Evolutionary conservation across 2,888 invertebrate genomes (phyloP), one percentile per base, ranked within the genome.

Genomic region (Liposcelis brunnea): DNA sequence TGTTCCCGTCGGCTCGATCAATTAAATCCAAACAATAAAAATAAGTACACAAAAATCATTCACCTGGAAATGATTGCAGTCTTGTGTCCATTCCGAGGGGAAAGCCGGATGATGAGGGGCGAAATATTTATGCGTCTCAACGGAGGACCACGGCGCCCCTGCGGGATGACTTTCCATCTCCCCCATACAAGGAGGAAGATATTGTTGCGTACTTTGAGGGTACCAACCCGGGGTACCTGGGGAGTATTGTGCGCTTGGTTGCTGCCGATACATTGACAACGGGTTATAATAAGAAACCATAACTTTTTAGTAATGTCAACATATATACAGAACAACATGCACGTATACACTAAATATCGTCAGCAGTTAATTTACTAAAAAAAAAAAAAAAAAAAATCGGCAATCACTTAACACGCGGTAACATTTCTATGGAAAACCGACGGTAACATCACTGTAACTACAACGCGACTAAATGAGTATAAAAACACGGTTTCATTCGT

Each of bases 181-280:
- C 16, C 40, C 40, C 40, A 40, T 40, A 18, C 40, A 40, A 6
- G 40, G 7, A 7, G 21, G 40, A 18, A 19, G 21, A 12, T 40
- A 21, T 18, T 40, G 40, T 19, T 16, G 40, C 7, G 35, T 4
- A 6, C 6, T 14, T 21, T 40, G 40, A 6, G 15, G 40, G 19
- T 40, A 40, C 40, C 40, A 40, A 19, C 18, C 19, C 5, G 18
- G 19, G n/a, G 16, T 40, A 21, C 21, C 21, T 10, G 16, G 12
- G 7, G n/a, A n/a, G n/a, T 40, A 19, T 18, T 40, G 40, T 26
- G 26, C 26, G 5, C 18, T 21, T 18, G 16, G 40, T 6, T 14
- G 40, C 40, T 40, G 40, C 7, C 40, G 40, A 40, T 40, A 40
- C 40, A 40, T 40, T 19, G 40, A 18, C 19, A 19, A 40, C 15